Conservation (phyloP, 2,888 invertebrate genomes). For the Cylloceria caligata region DNA sequence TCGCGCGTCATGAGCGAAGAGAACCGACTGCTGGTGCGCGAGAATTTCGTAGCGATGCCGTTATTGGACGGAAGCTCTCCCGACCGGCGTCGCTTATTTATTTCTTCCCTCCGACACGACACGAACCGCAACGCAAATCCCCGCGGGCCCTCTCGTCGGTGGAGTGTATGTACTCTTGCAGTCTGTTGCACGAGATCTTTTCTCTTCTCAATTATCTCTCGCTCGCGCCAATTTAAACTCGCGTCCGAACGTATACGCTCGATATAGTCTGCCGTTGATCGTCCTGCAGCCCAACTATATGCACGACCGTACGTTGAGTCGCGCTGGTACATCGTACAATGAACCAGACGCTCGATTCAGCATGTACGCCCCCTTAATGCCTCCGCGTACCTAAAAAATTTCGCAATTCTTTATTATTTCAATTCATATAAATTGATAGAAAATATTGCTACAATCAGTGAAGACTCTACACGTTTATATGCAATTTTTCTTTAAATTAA, state of each 20-base stretch:
- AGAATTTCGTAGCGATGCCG: conserved; percentile 62
- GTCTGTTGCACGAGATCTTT: conserved; percentile 40
- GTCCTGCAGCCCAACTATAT: conserved; percentile 10
- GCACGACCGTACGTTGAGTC: background rate
- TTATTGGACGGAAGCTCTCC: conserved; percentile 64
- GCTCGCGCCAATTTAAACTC: conserved; percentile 63
- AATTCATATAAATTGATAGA: background rate
- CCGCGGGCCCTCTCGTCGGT: conserved; percentile 10
- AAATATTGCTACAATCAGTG: background rate
- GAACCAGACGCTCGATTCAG: conserved; percentile 37
- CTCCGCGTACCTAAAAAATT: conserved; percentile 15
- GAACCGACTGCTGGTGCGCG: conserved; percentile 4
- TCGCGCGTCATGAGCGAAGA: background rate
- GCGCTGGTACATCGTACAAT: conserved; percentile 15
- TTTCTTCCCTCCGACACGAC: conserved; percentile 64
- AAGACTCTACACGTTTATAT: background rate
- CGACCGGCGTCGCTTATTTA: conserved; percentile 68
- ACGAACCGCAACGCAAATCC: conserved; percentile 46
- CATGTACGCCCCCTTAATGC: conserved; percentile 8
- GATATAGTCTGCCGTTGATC: background rate
- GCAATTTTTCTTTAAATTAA: background rate
- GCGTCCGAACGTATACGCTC: conserved; percentile 19
- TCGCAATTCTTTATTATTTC: background rate
- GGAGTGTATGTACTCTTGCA: conserved; percentile 16
- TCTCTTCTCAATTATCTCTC: conserved; percentile 60